Evolutionary conservation across 2,113 vertebrate species (phyloP).

Genomic region (Pipa parva): DNA sequence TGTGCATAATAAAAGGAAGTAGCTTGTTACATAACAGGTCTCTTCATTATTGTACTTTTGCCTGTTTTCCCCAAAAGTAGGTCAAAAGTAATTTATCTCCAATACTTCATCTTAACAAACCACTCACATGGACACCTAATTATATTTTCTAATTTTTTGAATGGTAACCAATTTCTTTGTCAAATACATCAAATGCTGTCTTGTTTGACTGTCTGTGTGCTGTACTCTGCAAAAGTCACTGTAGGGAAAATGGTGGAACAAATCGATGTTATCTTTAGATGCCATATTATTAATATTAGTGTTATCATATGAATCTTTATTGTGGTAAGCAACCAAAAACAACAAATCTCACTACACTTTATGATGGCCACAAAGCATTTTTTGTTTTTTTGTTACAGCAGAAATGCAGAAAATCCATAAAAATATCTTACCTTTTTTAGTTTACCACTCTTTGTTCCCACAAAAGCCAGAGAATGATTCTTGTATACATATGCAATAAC

Average conservation of each 20-base stretch:
- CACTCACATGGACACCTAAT: conserved; percentile 9
- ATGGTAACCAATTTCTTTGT: conserved; percentile 17
- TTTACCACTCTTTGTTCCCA: conserved; percentile 89
- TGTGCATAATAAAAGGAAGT: conserved; percentile 15
- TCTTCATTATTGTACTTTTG: conserved; percentile 17
- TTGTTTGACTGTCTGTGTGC: no score
- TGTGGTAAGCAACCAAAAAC: no score
- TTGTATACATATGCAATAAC: conserved; percentile 97
- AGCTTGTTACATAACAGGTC: conserved; percentile 29
- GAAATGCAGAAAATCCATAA: no score
- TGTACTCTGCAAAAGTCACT: no score
- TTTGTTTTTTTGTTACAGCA: no score
- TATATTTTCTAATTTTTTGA: conserved; percentile 13
- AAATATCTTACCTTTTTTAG: conserved; percentile 90
- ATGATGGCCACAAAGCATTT: no score
- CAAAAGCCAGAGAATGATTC: conserved; percentile 95
- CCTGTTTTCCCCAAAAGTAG: conserved; percentile 31
- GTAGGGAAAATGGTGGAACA: no score
- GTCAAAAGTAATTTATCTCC: conserved; percentile 35
- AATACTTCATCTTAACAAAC: conserved; percentile 14
- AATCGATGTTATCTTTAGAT: no score
- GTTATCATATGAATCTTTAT: no score
- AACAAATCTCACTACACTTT: no score
- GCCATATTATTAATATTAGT: no score
- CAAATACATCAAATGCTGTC: conserved; percentile 18